Percentiles rank a stretch among this genome's conserved stretches.
Evolutionary conservation across 1,140 invertebrate species (phyloP).

Genomic region (Drosophila quadrilineata): DNA sequence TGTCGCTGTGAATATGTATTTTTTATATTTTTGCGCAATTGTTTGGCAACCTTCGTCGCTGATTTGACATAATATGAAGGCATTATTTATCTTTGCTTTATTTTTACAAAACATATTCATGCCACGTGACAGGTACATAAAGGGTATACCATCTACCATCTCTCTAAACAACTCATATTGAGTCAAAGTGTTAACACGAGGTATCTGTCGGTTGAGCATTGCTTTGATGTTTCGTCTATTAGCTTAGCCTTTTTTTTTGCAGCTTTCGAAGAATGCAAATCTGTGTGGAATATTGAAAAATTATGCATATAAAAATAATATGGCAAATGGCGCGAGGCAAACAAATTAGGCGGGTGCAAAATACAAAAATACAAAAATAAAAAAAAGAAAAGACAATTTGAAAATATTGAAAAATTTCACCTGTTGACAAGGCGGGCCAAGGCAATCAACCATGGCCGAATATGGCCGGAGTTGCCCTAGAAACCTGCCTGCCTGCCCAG

Average conservation of each 20-base stretch:
- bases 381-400: too few relatives aligned
- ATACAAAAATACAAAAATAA: not conserved
- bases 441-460: constrained; percentile 52
- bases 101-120: too few relatives aligned
- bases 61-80: constrained; percentile 60
- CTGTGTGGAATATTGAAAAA: constrained; percentile 49
- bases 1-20: too few relatives aligned
- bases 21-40: constrained; percentile 50
- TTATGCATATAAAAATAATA: constrained; percentile 45
- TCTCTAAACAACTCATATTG: too few relatives aligned
- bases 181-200: not conserved
- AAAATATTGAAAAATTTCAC: constrained; percentile 73
- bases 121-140: too few relatives aligned
- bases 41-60: constrained; percentile 54
- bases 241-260: too few relatives aligned
- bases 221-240: constrained; percentile 17
- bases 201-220: not conserved
- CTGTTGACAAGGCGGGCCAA: constrained; percentile 58
- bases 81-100: constrained; percentile 51
- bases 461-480: constrained; percentile 60
- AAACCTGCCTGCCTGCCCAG: constrained; percentile 34
- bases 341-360: constrained; percentile 58
- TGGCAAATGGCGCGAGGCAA: constrained; percentile 25
- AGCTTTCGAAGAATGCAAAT: constrained; percentile 58
- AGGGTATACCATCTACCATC: too few relatives aligned